These are phyloP conservation scores for Lasiommata megera DNA, from an alignment of 2,888 invertebrate species.

Conservation along the genomic window DNA sequence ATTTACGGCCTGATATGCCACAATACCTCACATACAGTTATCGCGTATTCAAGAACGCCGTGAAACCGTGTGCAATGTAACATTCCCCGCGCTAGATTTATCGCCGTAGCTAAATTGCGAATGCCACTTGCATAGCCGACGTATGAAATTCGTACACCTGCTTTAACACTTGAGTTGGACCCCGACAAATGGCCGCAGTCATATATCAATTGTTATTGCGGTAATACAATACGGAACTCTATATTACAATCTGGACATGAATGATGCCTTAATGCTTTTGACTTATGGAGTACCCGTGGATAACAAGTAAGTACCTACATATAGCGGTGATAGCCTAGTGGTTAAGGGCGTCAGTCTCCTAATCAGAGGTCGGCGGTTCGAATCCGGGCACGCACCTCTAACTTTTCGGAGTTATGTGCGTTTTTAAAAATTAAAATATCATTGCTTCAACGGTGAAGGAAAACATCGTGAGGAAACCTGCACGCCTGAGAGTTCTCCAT, in stretches of 20 bases:
- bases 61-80: conserved; percentile 5
- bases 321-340: too few species aligned
- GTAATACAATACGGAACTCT: background rate
- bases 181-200: conserved; percentile 18
- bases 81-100: conserved; percentile 39
- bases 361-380: too few species aligned
- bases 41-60: conserved; percentile 16
- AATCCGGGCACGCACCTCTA: too few species aligned
- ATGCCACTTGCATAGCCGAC: conserved; percentile 37
- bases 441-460: too few species aligned
- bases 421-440: too few species aligned
- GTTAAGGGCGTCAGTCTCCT: too few species aligned
- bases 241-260: background rate
- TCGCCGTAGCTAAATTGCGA: conserved; percentile 47
- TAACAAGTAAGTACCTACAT: too few species aligned
- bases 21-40: conserved; percentile 8
- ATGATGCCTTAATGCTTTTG: background rate
- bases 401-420: too few species aligned
- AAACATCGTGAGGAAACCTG: too few species aligned
- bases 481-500: too few species aligned
- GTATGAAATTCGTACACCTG: conserved; percentile 32
- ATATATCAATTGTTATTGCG: conserved; percentile 26
- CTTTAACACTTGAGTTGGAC: conserved; percentile 21
- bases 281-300: too few species aligned
- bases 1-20: background rate